Base-by-base conservation (phyloP, 2,888 invertebrate genomes). In the Beris morrisii region DNA sequence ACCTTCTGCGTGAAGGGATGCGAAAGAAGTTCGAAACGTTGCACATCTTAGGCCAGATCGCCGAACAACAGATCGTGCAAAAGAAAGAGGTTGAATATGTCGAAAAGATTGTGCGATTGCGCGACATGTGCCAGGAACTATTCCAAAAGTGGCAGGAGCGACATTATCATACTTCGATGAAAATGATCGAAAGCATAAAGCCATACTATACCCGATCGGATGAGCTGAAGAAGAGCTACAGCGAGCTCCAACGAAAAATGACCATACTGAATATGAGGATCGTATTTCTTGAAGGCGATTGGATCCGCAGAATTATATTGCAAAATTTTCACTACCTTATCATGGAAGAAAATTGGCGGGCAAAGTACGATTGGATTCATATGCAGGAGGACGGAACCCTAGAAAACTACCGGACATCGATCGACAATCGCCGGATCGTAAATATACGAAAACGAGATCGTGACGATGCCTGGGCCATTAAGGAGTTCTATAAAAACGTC, bases 301-400 rank as follows among this genome's bases (percentile, higher is more conserved):
- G 78, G 78, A 76, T 77, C 50, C 74, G 75, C 1, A 74, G 77
- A 15, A 75, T 75, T 0, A 78, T 79, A 73, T 55, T 80, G 59
- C 80, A 80, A 70, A 80, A 80, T 66, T 80, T 80, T 46, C 79
- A 80, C 13, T 80, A 80, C 65, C 68, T 80, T 11, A 67, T 80
- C n/a, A 78, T 76, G 1, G 78, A 78, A 30, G 73, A 75, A 52
- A 78, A 76, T 30, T 80, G 80, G 80, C 77, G 80, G 0, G 66
- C 73, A 3, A 72, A 76, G 55, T 30, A 80, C 54, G 80, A 80
- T 66, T 80, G 80, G 80, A 79, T 80, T 15, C 80, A 80, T 59
- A 64, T 65, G 0, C 67, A 64, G 0, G 1, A 5, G 0, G 71
- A 73, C 4, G 70, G 73, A n/a, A 73, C 73, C 22, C 69, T 80